Conservation (phyloP, 1,140 invertebrate genomes). For the Archegozetes longisetosus region DNA sequence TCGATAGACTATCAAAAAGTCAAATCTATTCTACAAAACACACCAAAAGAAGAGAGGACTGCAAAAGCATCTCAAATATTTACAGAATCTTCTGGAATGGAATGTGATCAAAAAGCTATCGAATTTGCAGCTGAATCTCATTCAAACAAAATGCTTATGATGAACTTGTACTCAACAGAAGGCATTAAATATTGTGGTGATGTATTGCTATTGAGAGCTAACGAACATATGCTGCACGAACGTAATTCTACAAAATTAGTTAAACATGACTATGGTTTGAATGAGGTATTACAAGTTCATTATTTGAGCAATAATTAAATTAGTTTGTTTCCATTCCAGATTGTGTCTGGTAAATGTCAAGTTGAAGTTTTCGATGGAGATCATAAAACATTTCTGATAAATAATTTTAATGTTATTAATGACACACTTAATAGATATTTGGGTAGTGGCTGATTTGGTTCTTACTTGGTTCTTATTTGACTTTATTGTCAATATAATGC, state of each 20-base stretch:
- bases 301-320: neutral
- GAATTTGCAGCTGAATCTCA: conserved; percentile 1
- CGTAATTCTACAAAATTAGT: too few species aligned
- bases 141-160: conserved; percentile 11
- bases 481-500: too few species aligned
- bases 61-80: conserved; percentile 4
- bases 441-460: too few species aligned
- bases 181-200: neutral
- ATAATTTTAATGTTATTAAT: neutral
- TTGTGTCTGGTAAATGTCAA: conserved; percentile 30
- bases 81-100: neutral
- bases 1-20: conserved; percentile 9
- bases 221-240: neutral
- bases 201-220: conserved; percentile 11
- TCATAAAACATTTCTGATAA: conserved; percentile 53
- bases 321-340: neutral
- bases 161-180: conserved; percentile 3
- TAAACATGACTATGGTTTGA: conserved; percentile 62
- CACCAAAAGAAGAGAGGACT: neutral
- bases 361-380: conserved; percentile 52
- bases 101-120: neutral
- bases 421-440: conserved; percentile 5
- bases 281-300: too few species aligned
- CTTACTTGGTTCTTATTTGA: too few species aligned
- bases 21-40: neutral